Conservation (phyloP, 2,888 invertebrate species). For the Thalpophila matura region DNA sequence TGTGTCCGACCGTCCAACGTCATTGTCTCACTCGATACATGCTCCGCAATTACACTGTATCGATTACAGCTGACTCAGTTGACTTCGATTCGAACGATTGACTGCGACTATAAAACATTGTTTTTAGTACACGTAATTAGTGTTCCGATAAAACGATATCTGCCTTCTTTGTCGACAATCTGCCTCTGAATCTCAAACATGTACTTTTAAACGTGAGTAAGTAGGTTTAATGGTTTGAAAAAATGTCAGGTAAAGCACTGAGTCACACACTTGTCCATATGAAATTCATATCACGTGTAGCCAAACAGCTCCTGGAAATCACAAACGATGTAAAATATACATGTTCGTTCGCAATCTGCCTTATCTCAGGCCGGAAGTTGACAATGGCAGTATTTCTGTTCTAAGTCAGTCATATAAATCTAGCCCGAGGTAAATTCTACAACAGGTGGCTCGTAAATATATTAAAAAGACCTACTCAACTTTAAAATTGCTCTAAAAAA, state of each 20-base stretch:
- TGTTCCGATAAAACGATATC: constrained; percentile 77
- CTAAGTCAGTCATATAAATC: constrained; percentile 55
- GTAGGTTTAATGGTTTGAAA: constrained; percentile 63
- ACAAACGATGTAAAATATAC: constrained; percentile 77
- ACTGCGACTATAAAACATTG: constrained; percentile 85
- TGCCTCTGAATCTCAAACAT: constrained; percentile 70
- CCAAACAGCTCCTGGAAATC: constrained; percentile 82
- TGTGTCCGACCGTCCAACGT: constrained; percentile 77
- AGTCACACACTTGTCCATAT: constrained; percentile 69
- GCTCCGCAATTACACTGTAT: constrained; percentile 87
- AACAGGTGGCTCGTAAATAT: constrained; percentile 6
- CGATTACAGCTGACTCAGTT: constrained; percentile 87
- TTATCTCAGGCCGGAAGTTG: constrained; percentile 79
- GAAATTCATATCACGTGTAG: constrained; percentile 80
- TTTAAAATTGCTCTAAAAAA: background rate
- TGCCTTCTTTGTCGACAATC: constrained; percentile 72
- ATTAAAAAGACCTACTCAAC: background rate
- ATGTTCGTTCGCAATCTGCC: constrained; percentile 75
- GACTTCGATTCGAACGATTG: constrained; percentile 82
- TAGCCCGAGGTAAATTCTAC: constrained; percentile 54
- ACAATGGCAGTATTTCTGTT: constrained; percentile 61
- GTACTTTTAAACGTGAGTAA: constrained; percentile 67
- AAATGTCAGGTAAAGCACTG: constrained; percentile 69
- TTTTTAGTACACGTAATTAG: constrained; percentile 86
- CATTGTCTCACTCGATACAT: constrained; percentile 88